Evolutionary conservation across 2,113 vertebrate species (phyloP), one percentile per base, ranked within the genome.

Genomic region (Carlito syrichta): DNA sequence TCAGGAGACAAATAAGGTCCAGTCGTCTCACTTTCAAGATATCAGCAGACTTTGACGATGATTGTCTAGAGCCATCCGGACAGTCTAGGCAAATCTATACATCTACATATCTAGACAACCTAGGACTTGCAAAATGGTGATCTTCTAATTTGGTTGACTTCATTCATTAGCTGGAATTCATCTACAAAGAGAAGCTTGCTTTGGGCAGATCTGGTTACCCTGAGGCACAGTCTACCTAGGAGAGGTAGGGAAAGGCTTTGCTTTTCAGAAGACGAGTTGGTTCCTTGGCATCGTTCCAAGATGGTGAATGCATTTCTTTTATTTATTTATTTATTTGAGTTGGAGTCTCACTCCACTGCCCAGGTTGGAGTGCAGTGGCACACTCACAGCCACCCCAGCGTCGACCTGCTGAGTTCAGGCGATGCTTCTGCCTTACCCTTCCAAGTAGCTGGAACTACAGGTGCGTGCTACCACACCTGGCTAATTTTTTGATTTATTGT

Each of bases 1-100:
- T 14, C 0, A 0, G 35, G 58, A 68, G 52, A 32, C 40, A 6
- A 11, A 3, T 23, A 0, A 8, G 6, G 25, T 25, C 58, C 2
- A 0, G 40, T 35, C n/a, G 54, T 82, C 52, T 50, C 45, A 25
- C 38, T 69, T 73, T 32, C 14, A 9, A 3, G 14, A 62, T 6
- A 8, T 78, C 11, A 6, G 4, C 4, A 4, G 81, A 30, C 38
- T 60, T 48, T 35, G 38, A 3, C 35, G 40, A 32, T 52, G 38
- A 43, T 19, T 6, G 4, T 25, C 5, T 9, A 84, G 35, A 54
- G n/a, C 60, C n/a, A 27, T 71, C n/a, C n/a, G n/a, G n/a, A n/a
- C n/a, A n/a, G n/a, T n/a, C n/a, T n/a, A n/a, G n/a, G n/a, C n/a
- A n/a, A n/a, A n/a, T n/a, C n/a, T n/a, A n/a, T n/a, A n/a, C n/a